phyloP scores from a whole-genome alignment of 2,113 vertebrate species.

The Eidolon helvum region DNA sequence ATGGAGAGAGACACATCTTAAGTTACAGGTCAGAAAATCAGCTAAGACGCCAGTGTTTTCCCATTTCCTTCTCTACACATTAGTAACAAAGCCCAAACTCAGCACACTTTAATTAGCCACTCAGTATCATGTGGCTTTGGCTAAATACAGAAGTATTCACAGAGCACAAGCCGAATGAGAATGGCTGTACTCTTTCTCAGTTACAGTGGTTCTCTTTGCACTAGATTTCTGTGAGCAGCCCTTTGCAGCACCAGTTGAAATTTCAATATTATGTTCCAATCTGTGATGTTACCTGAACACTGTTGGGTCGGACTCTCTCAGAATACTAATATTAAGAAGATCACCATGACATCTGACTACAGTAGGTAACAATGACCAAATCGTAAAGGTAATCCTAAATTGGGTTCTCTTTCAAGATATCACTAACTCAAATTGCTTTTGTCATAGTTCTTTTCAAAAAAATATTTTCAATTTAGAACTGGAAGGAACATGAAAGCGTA shows the following conservation, averaged over 20 bases:
- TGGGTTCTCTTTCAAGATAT: slow-evolving; percentile 69
- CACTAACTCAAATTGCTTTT: slow-evolving; percentile 76
- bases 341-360: slow-evolving; percentile 17
- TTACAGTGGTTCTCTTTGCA: slow-evolving; percentile 49
- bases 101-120: slow-evolving; percentile 56
- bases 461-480: slow-evolving; percentile 68
- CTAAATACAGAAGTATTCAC: slow-evolving; percentile 35
- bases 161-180: slow-evolving; percentile 39
- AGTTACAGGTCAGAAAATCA: not conserved
- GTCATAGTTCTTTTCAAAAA: slow-evolving; percentile 62
- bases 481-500: slow-evolving; percentile 56
- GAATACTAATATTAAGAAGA: slow-evolving; percentile 54
- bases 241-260: slow-evolving; percentile 46
- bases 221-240: slow-evolving; percentile 4
- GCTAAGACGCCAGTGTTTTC: not conserved
- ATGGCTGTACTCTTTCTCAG: slow-evolving; percentile 42
- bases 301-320: slow-evolving; percentile 46
- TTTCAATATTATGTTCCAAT: slow-evolving; percentile 39
- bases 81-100: slow-evolving; percentile 32
- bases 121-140: slow-evolving; percentile 46
- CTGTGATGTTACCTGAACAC: slow-evolving; percentile 38
- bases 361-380: slow-evolving; percentile 47
- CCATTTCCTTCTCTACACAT: not conserved
- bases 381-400: slow-evolving; percentile 57
- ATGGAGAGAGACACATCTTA: not conserved